Base-by-base conservation (phyloP, 2,888 invertebrate genomes). In the Scaptomyza cyrtandrae region DNA sequence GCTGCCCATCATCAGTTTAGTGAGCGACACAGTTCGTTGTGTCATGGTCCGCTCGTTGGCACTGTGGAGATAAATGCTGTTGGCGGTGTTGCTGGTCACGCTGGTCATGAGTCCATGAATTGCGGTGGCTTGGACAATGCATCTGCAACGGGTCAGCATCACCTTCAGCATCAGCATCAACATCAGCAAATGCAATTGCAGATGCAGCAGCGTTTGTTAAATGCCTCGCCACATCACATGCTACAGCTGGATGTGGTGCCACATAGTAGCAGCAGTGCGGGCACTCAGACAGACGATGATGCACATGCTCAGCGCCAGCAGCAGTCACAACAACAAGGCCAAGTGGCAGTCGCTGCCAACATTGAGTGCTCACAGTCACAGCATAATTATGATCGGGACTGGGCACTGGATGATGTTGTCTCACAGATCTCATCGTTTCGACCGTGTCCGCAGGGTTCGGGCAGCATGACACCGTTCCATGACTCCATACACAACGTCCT, bases 311-410 rank as follows among this genome's bases (percentile, higher is more conserved):
- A 72, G 31, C 69, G 73, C 6, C 79, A 78, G 43, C 84, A 84
- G 10, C 75, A 62, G 67, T 83, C 80, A 6, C 81, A 81, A 37
- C 89, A 88, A 45, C 56, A 86, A 49, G 89, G 90, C 0, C 90
- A 90, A 50, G 90, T 90, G 39, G 90, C 90, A 2, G 93, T 94
- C 90, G 93, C 95, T 11, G 95, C 95, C 43, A 95, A 94, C 90
- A 94, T 95, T 74, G 95, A 95, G 80, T 90, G 90, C 54, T 93
- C 93, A 61, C 93, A 93, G 86, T 90, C 90, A 53, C 93, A 93
- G 67, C 90, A 91, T 66, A 91, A 92, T 65, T 92, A 92, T 65
- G 92, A 92, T 57, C 90, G 92, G 11, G 92, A 92, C 71, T 92
- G 91, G 91, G 92, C 92, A 14, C 72, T 92, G 48, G 92, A 92